Conservation (phyloP, 2,113 vertebrate species). For the Megalops atlanticus region DNA sequence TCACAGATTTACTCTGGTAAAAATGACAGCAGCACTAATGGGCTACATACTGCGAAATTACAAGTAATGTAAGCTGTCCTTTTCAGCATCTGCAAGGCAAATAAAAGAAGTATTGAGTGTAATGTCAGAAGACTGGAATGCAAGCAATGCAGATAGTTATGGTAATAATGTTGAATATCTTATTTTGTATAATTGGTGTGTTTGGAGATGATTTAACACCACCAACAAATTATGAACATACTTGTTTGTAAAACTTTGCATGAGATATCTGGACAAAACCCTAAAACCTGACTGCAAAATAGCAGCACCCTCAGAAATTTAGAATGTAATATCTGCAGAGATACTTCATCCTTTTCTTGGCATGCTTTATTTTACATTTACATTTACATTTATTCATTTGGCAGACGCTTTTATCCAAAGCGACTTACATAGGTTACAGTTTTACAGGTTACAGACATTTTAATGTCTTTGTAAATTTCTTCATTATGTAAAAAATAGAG, state of each 20-base stretch:
- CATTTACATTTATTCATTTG: no score
- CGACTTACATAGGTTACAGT: no score
- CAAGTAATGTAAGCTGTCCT: not conserved
- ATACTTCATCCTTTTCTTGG: no score
- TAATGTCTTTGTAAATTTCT: no score
- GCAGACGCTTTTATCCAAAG: no score
- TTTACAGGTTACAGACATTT: no score
- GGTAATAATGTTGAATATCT: not conserved
- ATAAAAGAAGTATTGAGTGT: not conserved
- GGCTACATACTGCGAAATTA: not conserved
- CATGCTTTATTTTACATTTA: no score
- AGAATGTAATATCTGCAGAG: no score
- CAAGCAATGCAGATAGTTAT: not conserved
- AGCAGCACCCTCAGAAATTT: no score
- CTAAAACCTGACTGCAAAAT: no score
- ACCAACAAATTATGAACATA: not conserved
- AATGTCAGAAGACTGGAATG: not conserved
- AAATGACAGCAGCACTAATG: not conserved
- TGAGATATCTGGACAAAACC: no score
- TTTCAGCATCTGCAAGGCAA: not conserved
- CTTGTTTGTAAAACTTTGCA: not conserved
- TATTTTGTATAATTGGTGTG: not conserved
- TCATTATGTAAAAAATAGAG: no score
- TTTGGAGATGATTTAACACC: not conserved
- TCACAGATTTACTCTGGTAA: not conserved